Evolutionary conservation across 2,113 vertebrate species (phyloP).

Genomic region (Syngnathus typhle): DNA sequence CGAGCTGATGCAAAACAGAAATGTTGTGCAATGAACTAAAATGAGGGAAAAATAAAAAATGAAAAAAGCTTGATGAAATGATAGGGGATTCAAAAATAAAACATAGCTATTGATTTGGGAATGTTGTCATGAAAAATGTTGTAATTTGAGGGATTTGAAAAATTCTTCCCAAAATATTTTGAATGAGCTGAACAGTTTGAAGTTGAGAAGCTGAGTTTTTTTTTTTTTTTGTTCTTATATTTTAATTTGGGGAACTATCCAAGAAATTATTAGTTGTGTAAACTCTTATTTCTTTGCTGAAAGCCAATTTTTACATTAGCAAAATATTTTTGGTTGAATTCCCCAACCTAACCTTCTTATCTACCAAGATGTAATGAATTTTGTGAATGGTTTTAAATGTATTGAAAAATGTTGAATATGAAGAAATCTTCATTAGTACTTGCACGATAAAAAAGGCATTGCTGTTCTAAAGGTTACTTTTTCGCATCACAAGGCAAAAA

Average conservation of each 20-base stretch:
- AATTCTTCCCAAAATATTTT: neutral
- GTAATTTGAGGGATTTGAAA: too few relatives aligned
- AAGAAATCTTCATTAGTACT: neutral
- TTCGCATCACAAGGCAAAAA: constrained; percentile 65
- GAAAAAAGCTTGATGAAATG: neutral
- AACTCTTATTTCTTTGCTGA: too few relatives aligned
- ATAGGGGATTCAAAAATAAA: neutral
- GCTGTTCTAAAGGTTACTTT: constrained; percentile 42
- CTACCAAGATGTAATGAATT: neutral
- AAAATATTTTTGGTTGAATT: too few relatives aligned
- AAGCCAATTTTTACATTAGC: too few relatives aligned
- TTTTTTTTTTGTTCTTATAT: too few relatives aligned
- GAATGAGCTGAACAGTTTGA: neutral
- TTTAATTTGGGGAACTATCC: too few relatives aligned
- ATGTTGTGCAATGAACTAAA: neutral
- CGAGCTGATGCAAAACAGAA: neutral
- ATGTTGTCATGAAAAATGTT: neutral
- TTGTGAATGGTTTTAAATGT: neutral
- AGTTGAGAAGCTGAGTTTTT: neutral
- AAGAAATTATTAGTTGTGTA: too few relatives aligned
- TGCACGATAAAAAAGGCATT: constrained; percentile 24
- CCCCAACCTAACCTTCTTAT: too few relatives aligned
- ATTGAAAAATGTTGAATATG: neutral
- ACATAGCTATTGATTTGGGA: neutral
- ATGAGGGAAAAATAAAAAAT: neutral